phyloP scores from a whole-genome alignment of 2,888 invertebrate species.

The Oscheius sp. region DNA sequence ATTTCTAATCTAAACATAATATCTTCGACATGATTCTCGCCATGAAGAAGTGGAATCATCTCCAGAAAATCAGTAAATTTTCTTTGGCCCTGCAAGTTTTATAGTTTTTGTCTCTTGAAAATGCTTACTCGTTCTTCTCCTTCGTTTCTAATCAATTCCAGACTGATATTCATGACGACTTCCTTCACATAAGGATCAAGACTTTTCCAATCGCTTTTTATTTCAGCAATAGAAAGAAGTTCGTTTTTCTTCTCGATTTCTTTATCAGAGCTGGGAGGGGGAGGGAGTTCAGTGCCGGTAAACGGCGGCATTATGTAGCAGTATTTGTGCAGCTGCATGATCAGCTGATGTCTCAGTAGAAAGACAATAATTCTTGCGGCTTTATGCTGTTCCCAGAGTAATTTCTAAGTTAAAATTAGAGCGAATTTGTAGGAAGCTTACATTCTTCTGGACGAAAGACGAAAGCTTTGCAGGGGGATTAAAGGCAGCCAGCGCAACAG shows the following conservation, averaged over 20 bases:
- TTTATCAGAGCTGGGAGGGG: background rate
- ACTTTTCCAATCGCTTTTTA: background rate
- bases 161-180: conserved; percentile 37
- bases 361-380: conserved; percentile 42
- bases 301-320: conserved; percentile 54
- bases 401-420: background rate
- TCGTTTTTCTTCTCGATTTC: background rate
- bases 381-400: conserved; percentile 30
- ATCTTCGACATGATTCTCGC: conserved; percentile 60
- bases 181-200: conserved; percentile 30
- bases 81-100: conserved; percentile 18
- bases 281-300: conserved; percentile 36
- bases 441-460: conserved; percentile 32
- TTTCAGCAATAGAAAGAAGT: background rate
- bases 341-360: conserved; percentile 61
- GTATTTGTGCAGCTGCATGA: conserved; percentile 62
- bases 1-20: conserved; percentile 53
- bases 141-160: conserved; percentile 33
- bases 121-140: conserved; percentile 13
- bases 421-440: background rate
- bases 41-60: conserved; percentile 54
- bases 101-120: background rate
- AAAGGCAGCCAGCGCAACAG: conserved; percentile 53
- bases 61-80: conserved; percentile 33
- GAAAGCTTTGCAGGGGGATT: conserved; percentile 53